Evolutionary conservation across 2,888 invertebrate species (phyloP).

Genomic region (Steinernema hermaphroditum): DNA sequence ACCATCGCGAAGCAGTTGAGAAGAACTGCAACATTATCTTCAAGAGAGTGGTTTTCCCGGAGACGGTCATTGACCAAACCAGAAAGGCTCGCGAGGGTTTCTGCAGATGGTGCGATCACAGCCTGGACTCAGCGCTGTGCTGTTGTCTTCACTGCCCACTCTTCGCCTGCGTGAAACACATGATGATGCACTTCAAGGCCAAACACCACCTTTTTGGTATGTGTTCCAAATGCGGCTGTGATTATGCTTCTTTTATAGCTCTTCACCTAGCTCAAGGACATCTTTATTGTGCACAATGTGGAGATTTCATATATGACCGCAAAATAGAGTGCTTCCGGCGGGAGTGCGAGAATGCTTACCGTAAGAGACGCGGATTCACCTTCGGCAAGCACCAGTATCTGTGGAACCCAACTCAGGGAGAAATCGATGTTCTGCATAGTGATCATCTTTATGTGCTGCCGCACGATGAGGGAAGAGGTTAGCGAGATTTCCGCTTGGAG

Average conservation of each 20-base stretch:
- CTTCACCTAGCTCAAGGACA: slow-evolving; percentile 48
- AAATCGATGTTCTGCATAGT: slow-evolving; percentile 39
- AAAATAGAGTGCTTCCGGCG: slow-evolving; percentile 43
- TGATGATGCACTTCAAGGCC: slow-evolving; percentile 40
- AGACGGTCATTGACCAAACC: slow-evolving; percentile 32
- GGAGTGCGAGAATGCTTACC: slow-evolving; percentile 76
- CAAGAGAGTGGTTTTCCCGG: slow-evolving; percentile 42
- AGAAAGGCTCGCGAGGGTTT: slow-evolving; percentile 30
- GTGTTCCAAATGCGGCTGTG: neutral
- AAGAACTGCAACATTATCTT: slow-evolving; percentile 36
- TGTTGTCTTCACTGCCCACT: slow-evolving; percentile 47
- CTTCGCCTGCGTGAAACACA: slow-evolving; percentile 45
- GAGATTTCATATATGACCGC: slow-evolving; percentile 85
- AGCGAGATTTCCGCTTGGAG: neutral
- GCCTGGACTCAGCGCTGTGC: slow-evolving; percentile 36
- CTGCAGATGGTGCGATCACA: slow-evolving; percentile 15
- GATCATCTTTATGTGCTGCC: slow-evolving; percentile 17
- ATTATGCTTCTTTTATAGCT: slow-evolving; percentile 36
- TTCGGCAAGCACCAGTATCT: slow-evolving; percentile 35
- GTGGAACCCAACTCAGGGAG: slow-evolving; percentile 46
- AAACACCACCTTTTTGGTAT: slow-evolving; percentile 43
- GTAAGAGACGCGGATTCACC: slow-evolving; percentile 40
- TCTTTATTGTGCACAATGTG: slow-evolving; percentile 83
- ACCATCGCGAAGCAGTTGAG: slow-evolving; percentile 1
- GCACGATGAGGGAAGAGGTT: slow-evolving; percentile 32